Base-by-base conservation (phyloP, 2,113 vertebrate species). In the Heterochromis multidens region DNA sequence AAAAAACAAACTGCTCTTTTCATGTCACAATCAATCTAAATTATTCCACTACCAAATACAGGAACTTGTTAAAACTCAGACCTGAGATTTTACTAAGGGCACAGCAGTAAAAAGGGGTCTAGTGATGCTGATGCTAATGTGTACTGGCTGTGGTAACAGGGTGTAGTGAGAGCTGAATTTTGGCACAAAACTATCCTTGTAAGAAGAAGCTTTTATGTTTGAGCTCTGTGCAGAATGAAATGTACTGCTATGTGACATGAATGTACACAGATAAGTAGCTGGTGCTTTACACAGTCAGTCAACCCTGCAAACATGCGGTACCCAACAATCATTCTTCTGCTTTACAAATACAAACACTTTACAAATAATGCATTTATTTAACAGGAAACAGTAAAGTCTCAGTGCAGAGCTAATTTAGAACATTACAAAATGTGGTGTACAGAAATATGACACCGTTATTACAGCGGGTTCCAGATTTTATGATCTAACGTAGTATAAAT, bases 301-400 rank as follows among this genome's bases (percentile, higher is more conserved):
- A 33, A 74, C 19, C 46, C 46, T 74, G 46, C 10, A 9, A 74
- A 74, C 19, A 74, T 33, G 19, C 46, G 54, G 23, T 23, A 25
- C 5, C 9, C 9, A 56, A 52, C 17, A 40, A 2, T 10, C 37
- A 40, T 40, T 81, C 65, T 61, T 52, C n/a, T 19, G 7, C 80
- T 78, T 65, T 74, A 35, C n/a, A n/a, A n/a, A n/a, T n/a, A n/a
- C n/a, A n/a, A n/a, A n/a, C 77, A 16, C 65, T 77, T 76, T 74
- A 80, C 11, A 84, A 89, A 85, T 72, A 74, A 76, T 87, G 58
- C 79, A 84, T 92, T 89, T 91, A 87, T 89, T 91, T 5, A 56
- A 80, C 59, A 57, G 37, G 43, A 78, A 81, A 88, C 8, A 7
- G 16, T 23, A 12, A 31, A 61, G 19, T 79, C 37, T 70, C 54